A percentile compares a stretch with the other conserved stretches of the same genome.
These are phyloP conservation scores for Heliopora coerulea DNA, from an alignment of 92 coral and sea anemone genomes.

Conservation along the genomic window DNA sequence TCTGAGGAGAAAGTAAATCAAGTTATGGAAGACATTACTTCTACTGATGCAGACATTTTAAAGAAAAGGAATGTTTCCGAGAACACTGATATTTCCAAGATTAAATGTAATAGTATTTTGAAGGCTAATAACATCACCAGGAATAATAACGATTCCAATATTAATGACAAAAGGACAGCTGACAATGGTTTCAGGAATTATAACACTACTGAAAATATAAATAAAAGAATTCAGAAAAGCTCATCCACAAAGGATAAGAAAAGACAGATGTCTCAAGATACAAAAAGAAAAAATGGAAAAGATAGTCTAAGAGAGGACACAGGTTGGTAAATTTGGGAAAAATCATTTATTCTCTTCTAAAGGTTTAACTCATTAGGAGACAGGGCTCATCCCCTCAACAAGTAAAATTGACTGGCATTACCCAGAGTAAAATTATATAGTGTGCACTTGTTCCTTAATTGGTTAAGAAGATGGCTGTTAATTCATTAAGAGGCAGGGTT, in stretches of 20 bases:
- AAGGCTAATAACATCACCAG: not conserved
- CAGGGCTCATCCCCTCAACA: too few relatives aligned
- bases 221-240: not conserved
- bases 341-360: too few relatives aligned
- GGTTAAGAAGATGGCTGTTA: too few relatives aligned
- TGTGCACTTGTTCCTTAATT: too few relatives aligned
- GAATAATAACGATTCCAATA: not conserved
- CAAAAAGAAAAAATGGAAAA: slow-evolving; percentile 1
- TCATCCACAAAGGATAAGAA: not conserved
- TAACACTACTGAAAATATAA: not conserved
- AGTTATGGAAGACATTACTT: not conserved
- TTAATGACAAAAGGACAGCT: not conserved
- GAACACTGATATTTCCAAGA: not conserved
- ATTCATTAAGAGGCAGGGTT: too few relatives aligned
- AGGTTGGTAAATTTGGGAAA: not conserved
- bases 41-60: not conserved
- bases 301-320: not conserved
- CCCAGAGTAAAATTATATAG: too few relatives aligned
- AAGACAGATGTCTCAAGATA: not conserved
- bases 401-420: too few relatives aligned
- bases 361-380: too few relatives aligned
- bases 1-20: not conserved
- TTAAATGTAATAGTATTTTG: not conserved
- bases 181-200: not conserved
- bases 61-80: not conserved